Evolutionary conservation across 92 coral and sea anemone genomes (phyloP), one percentile per base, ranked within the genome.

Genomic region (Galaxea fascicularis): DNA sequence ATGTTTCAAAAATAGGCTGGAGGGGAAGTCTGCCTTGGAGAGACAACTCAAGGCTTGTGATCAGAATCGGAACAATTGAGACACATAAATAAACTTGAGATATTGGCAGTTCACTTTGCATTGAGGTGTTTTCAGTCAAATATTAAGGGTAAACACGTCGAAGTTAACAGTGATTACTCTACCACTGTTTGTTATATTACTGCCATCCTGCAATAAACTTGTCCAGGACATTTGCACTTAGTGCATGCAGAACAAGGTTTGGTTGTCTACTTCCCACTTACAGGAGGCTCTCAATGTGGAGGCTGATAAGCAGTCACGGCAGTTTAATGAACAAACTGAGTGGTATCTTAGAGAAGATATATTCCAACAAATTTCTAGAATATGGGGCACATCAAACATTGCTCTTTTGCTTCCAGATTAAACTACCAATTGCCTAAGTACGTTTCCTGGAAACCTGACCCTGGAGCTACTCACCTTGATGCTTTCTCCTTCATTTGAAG

Each of bases 1-100:
- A 91, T 85, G 92, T 89, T 4, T 87, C 94, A 11, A 63, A 45
- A 51, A 63, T 54, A 26, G 91, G 89, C 6, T 91, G 94, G 92
- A n/a, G 92, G 71, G 92, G 56, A 26, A 18, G 64, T 58, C 58
- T 65, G 80, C 18, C 63, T 44, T 29, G 83, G 90, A 15, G 20
- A 70, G 12, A 35, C 53, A 6, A 78, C 87, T 29, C 44, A 73
- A 30, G 91, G 91, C 45, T 27, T 87, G 21, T 82, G 89, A 87
- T 74, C 91, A 18, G 64, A n/a, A 6, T 8, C 11, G 3, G 88
- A 90, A 65, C 15, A 71, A 2, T 13, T 16, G 20, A 25, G 26
- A 68, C 87, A 86, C 67, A 62, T 62, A 6, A 62, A 62, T 62
- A 30, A 62, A 62, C 66, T 62, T 22, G 66, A 62, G 25, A 20